phyloP scores from a whole-genome alignment of 2,888 invertebrate genomes.

The Cataglyphis albicans region DNA sequence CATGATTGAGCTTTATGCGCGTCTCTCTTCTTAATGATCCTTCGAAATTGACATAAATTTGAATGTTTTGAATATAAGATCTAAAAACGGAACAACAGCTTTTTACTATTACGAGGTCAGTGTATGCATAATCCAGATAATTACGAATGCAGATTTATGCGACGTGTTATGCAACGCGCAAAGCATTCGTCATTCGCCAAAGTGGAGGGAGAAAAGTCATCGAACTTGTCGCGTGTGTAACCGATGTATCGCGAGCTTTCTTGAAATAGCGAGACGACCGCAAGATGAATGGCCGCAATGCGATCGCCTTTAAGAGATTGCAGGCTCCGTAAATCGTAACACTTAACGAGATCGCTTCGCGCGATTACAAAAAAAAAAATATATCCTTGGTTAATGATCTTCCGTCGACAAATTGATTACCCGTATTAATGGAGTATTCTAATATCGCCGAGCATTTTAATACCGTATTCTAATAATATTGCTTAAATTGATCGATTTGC shows the following conservation, averaged over 20 bases:
- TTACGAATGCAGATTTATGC: slow-evolving; percentile 48
- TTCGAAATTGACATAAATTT: slow-evolving; percentile 1
- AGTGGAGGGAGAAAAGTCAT: slow-evolving; percentile 22
- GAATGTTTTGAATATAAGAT: neutral
- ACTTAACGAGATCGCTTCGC: neutral
- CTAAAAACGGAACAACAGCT: neutral
- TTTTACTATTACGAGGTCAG: slow-evolving; percentile 23
- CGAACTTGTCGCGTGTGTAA: slow-evolving; percentile 48
- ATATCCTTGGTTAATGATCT: neutral
- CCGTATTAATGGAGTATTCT: neutral
- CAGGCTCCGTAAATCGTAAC: slow-evolving; percentile 33
- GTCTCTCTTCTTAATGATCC: neutral
- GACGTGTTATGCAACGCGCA: slow-evolving; percentile 41
- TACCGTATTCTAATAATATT: neutral
- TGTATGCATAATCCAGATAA: slow-evolving; percentile 45
- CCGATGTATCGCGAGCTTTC: slow-evolving; percentile 53
- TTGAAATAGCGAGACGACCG: slow-evolving; percentile 9
- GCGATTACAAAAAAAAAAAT: slow-evolving; percentile 13
- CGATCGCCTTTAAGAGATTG: slow-evolving; percentile 55
- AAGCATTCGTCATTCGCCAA: slow-evolving; percentile 28
- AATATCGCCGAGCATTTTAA: neutral
- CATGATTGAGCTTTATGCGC: neutral
- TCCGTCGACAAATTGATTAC: neutral
- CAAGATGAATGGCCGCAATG: slow-evolving; percentile 54
- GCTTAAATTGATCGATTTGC: neutral